Base-by-base conservation (phyloP, 2,113 vertebrate genomes). In the Rhineura floridana region DNA sequence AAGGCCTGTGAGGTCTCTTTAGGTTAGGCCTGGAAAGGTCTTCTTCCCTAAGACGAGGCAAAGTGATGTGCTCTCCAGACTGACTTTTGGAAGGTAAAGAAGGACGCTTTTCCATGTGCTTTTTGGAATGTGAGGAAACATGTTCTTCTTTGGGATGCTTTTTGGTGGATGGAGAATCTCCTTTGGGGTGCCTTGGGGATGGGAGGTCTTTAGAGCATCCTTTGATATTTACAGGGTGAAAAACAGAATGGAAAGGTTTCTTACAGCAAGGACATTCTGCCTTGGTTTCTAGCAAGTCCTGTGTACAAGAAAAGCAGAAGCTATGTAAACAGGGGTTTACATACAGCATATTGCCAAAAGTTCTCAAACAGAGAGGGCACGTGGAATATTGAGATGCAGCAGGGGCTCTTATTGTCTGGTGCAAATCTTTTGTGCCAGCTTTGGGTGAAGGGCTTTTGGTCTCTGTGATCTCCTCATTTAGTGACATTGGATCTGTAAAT, bases 211-310 rank as follows among this genome's bases (percentile, higher is more conserved):
- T 23, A 42, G 50, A 36, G 48, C 36, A 10, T 25, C 28, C 1
- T 75, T 85, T 97, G 3, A 98, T 97, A 70, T 97, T 97, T 85
- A 97, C 96, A 83, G 95, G 97, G 95, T 98, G 98, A 94, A 98
- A 98, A 67, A 98, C 97, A 73, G 97, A 97, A 90, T 97, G 94
- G 91, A 98, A 98, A 2, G 97, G 96, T 90, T 98, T 97, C 89
- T 98, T 98, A 93, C 97, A 98, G 2, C 98, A 90, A 3, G 98
- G 98, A 84, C 98, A 98, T 87, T 98, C 97, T 0, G 97, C 97
- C 96, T 98, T 98, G 97, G 98, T 98, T 94, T 98, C 98, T 81
- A 98, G 97, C 97, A 97, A 98, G 88, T 97, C 97, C 0, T 97
- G 97, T 83, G 98, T 97, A 93, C 97, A 97, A 55, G 96, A 96